phyloP scores from a whole-genome alignment of 2,888 invertebrate species.

The Dione juno region DNA sequence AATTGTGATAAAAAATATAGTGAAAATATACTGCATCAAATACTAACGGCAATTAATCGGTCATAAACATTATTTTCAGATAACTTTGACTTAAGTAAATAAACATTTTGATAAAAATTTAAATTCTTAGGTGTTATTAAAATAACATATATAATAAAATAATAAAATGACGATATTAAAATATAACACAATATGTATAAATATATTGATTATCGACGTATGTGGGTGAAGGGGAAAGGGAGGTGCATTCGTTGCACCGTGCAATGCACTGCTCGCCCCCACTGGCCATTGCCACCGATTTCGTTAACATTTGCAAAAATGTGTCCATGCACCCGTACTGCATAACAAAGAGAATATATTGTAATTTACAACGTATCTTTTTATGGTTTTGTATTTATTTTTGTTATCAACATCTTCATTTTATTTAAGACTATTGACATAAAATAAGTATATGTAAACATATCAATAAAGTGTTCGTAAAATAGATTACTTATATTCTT shows the following conservation, averaged over 20 bases:
- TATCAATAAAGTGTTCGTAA: neutral
- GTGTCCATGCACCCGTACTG: constrained; percentile 49
- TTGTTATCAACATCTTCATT: neutral
- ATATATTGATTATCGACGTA: constrained; percentile 21
- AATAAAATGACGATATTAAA: neutral
- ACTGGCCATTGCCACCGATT: constrained; percentile 72
- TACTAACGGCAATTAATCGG: too few species aligned
- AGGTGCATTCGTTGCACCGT: constrained; percentile 50
- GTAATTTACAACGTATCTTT: constrained; percentile 28
- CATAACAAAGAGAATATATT: constrained; percentile 40
- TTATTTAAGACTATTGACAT: neutral
- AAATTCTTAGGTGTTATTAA: neutral
- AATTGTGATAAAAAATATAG: too few species aligned
- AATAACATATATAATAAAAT: neutral
- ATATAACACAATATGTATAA: neutral
- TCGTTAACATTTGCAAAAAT: constrained; percentile 59
- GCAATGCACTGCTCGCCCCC: constrained; percentile 63
- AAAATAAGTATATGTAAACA: neutral
- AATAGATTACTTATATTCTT: neutral
- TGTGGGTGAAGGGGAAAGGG: constrained; percentile 38
- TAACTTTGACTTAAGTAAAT: too few species aligned
- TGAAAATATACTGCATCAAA: too few species aligned
- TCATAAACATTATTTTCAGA: too few species aligned
- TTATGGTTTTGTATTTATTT: constrained; percentile 19
- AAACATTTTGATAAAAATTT: too few species aligned